Base-by-base conservation (phyloP, 64 coral and sea anemone genomes). In the Hydrozoanthus tunicans region DNA sequence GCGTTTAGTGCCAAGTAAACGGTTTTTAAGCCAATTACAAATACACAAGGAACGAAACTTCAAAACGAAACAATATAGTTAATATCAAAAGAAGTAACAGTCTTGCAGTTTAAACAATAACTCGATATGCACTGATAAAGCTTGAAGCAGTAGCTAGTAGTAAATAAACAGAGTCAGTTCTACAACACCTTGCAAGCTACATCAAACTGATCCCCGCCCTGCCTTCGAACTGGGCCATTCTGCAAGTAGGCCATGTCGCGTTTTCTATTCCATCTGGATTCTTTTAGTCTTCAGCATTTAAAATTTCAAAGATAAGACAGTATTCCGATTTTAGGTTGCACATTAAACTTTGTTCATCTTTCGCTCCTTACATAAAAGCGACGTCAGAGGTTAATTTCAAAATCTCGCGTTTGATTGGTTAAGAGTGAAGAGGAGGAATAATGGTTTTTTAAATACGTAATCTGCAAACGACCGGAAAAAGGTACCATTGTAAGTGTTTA, bases 131-230 rank as follows among this genome's bases (percentile, higher is more conserved):
- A 26, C 12, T 80, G 59, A 26, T 14, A 56, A 93, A 52, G 77
- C 24, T 58, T 81, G 13, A 67, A 67, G 52, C 3, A 59, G 7
- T 69, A 15, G 14, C 12, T 9, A 85, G 9, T 56, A 4, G 89
- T 23, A 80, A 12, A 59, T 79, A 83, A 25, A 89, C 26, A 43
- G 0, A 73, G 13, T 52, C 15, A 83, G 4, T 17, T 5, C 8
- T 67, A 15, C 17, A 61, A 54, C 77, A 99, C 97, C 94, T 99
- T 99, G 77, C 97, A 99, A 10, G 97, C 97, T 3, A 99, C 91
- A 26, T 99, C 97, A 69, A 95, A 99, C 56, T 89, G 79, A 55
- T 99, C 97, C 14, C 94, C 90, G 0, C 92, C 74, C 13, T 89
- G 92, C 3, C 97, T 77, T n/a, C 80, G 91, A 6, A 89, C 65